Evolutionary conservation across 2,888 invertebrate species (phyloP).

Genomic region (Liopterus haemorrhoidalis): DNA sequence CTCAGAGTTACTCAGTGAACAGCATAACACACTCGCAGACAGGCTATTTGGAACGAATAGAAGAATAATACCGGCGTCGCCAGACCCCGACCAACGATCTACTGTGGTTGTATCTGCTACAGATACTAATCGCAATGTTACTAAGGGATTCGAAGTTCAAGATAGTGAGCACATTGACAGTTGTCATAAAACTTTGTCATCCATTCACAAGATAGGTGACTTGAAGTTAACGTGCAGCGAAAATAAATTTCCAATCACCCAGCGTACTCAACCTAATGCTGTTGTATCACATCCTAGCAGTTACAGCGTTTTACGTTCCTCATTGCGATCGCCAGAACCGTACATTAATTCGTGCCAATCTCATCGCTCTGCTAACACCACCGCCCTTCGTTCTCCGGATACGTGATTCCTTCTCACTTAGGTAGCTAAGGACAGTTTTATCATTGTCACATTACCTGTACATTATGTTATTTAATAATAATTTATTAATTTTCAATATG

Average conservation of each 20-base stretch:
- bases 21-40: conserved; percentile 46
- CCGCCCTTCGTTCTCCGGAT: no score
- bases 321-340: no score
- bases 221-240: conserved; percentile 53
- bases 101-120: conserved; percentile 19
- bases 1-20: conserved; percentile 54
- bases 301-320: conserved; percentile 1
- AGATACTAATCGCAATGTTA: conserved; percentile 26
- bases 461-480: no score
- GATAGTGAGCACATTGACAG: conserved; percentile 26
- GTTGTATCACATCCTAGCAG: background rate
- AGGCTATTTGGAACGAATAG: conserved; percentile 12
- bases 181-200: conserved; percentile 30
- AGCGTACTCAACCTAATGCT: conserved; percentile 34
- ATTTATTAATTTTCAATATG: no score
- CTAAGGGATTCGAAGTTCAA: conserved; percentile 29
- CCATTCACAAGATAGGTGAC: conserved; percentile 38
- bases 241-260: conserved; percentile 55
- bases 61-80: conserved; percentile 7
- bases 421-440: no score
- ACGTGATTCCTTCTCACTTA: no score
- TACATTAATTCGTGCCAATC: no score
- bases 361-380: no score
- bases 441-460: no score
- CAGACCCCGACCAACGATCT: conserved; percentile 13